Evolutionary conservation across 1,140 invertebrate species (phyloP).

Genomic region (Brachionus manjavacas): DNA sequence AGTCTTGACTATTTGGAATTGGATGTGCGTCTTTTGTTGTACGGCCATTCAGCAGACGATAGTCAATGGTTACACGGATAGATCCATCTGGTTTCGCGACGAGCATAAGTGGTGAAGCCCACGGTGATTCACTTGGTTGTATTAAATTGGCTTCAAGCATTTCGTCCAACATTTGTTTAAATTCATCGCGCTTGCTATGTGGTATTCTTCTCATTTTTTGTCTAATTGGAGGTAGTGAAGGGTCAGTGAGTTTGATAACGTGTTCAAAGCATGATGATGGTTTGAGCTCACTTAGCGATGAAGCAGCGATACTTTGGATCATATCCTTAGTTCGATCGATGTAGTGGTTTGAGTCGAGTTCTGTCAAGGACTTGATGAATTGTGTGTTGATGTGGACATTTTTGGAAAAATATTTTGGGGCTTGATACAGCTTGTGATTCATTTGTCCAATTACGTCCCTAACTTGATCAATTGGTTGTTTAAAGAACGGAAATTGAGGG

Average conservation of each 20-base stretch:
- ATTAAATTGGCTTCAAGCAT: constrained; percentile 43
- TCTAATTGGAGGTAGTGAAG: background rate
- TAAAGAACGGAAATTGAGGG: background rate
- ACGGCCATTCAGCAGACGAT: background rate
- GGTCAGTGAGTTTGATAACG: background rate
- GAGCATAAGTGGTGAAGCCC: constrained; percentile 11
- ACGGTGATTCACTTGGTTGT: background rate
- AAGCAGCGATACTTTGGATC: background rate
- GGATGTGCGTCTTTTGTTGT: constrained; percentile 40
- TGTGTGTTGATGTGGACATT: background rate
- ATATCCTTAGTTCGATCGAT: background rate
- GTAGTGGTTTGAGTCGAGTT: constrained; percentile 9
- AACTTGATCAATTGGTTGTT: background rate
- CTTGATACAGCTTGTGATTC: background rate
- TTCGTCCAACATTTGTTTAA: constrained; percentile 29
- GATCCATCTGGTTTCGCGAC: background rate
- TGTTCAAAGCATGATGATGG: background rate
- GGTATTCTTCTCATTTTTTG: background rate
- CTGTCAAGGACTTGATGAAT: background rate
- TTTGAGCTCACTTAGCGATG: background rate
- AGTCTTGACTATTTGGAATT: background rate
- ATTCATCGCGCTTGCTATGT: background rate
- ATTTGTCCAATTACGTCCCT: background rate
- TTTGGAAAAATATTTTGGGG: background rate
- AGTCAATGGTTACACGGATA: constrained; percentile 29